A percentile compares a stretch with the other conserved stretches of the same genome.
Conservation (phyloP, 1,140 invertebrate genomes). For the Drosophila ogumai region DNA sequence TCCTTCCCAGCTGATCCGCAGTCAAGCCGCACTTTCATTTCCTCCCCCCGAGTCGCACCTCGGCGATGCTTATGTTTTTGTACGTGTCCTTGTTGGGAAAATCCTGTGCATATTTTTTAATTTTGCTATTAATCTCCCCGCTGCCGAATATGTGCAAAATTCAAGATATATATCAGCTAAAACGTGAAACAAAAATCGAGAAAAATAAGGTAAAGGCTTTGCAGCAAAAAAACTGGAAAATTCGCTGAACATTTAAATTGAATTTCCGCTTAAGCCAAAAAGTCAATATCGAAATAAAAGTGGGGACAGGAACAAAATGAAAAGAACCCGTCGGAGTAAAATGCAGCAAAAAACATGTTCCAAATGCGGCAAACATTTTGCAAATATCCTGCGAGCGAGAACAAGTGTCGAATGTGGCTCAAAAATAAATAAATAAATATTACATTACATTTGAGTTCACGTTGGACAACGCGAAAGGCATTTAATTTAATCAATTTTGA, state of each 20-base stretch:
- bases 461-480: conserved; percentile 41
- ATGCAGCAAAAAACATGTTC: conserved; percentile 30
- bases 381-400: conserved; percentile 14
- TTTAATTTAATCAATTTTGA: conserved; percentile 68
- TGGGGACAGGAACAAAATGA: neutral
- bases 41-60: conserved; percentile 8
- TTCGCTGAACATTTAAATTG: conserved; percentile 56
- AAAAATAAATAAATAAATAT: conserved; percentile 37
- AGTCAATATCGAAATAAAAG: conserved; percentile 34
- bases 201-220: conserved; percentile 20
- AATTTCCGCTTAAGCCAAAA: conserved; percentile 63
- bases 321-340: neutral
- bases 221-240: conserved; percentile 3
- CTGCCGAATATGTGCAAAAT: neutral
- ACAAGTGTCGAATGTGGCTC: conserved; percentile 24
- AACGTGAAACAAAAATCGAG: neutral
- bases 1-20: conserved; percentile 1
- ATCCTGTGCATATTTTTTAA: conserved; percentile 23
- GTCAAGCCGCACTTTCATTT: conserved; percentile 23
- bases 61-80: conserved; percentile 20
- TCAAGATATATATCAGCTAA: conserved; percentile 1
- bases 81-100: conserved; percentile 33
- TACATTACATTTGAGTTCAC: conserved; percentile 28
- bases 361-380: conserved; percentile 49
- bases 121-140: conserved; percentile 6